These are phyloP conservation scores for Esox lucius DNA, from an alignment of 2,797 vertebrate genomes.

Conservation along the genomic window DNA sequence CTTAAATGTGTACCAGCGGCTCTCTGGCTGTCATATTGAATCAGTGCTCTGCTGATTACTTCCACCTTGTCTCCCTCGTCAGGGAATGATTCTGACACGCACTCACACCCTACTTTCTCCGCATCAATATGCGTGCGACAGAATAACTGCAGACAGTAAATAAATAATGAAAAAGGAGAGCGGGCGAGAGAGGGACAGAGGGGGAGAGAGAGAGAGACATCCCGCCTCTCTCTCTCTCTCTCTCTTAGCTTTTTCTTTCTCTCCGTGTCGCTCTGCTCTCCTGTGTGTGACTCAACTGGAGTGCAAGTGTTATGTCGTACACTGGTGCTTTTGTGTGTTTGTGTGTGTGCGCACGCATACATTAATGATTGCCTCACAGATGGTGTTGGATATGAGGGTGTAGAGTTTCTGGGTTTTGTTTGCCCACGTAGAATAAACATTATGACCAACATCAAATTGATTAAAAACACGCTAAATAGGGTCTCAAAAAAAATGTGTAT, in stretches of 20 bases:
- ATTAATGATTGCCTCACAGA: constrained; percentile 6
- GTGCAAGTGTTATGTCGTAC: constrained; percentile 29
- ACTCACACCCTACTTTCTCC: constrained; percentile 78
- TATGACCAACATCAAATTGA: neutral
- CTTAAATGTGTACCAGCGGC: constrained; percentile 75
- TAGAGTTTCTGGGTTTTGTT: neutral
- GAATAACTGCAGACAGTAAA: constrained; percentile 80
- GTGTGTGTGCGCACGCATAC: constrained; percentile 9
- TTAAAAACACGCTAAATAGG: neutral
- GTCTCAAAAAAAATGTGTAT: too few relatives aligned
- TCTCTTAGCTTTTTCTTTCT: constrained; percentile 36
- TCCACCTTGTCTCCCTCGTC: constrained; percentile 84
- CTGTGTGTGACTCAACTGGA: constrained; percentile 42
- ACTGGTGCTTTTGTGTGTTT: constrained; percentile 34
- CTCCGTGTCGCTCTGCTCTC: constrained; percentile 27
- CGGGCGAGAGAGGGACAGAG: constrained; percentile 31
- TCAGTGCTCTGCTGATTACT: constrained; percentile 82
- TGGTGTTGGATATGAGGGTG: constrained; percentile 11
- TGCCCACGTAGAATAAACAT: neutral
- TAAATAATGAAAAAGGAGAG: constrained; percentile 80
- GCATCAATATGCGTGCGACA: constrained; percentile 81
- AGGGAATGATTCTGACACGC: constrained; percentile 83
- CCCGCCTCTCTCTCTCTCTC: neutral
- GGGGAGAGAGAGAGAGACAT: constrained; percentile 18
- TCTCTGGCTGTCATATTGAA: constrained; percentile 79